Conservation (phyloP, 2,888 invertebrate genomes). For the Andrena praecox region DNA sequence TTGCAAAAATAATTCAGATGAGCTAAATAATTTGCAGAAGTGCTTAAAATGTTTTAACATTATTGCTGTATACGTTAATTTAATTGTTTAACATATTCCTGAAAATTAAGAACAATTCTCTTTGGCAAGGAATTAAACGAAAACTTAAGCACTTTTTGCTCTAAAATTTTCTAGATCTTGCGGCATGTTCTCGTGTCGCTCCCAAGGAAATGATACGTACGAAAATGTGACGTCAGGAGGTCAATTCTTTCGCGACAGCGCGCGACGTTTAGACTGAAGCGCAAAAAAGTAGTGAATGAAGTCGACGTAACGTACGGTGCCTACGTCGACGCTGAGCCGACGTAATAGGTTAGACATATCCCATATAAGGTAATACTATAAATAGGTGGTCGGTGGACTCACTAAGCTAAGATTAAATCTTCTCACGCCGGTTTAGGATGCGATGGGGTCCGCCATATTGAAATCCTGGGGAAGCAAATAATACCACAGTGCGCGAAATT, state of each 20-base stretch:
- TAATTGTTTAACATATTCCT: no score
- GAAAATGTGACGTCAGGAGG: constrained; percentile 74
- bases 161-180: not conserved
- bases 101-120: no score
- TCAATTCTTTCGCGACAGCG: constrained; percentile 68
- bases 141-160: not conserved
- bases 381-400: constrained; percentile 70
- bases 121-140: not conserved
- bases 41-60: not conserved
- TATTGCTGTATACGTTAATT: not conserved
- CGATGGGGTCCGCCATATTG: constrained; percentile 26
- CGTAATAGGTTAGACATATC: constrained; percentile 52
- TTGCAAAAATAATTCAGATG: not conserved
- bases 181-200: not conserved
- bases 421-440: constrained; percentile 71
- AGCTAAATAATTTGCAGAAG: not conserved
- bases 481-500: constrained; percentile 4
- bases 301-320: constrained; percentile 55
- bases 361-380: constrained; percentile 77
- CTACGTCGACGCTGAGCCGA: constrained; percentile 47
- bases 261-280: not conserved
- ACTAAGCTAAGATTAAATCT: constrained; percentile 69
- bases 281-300: constrained; percentile 77
- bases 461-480: constrained; percentile 27
- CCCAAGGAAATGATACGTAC: not conserved